Percentiles rank a stretch among this genome's conserved stretches.
Conservation (phyloP, 1,140 invertebrate genomes). For the Coptotermes formosanus region DNA sequence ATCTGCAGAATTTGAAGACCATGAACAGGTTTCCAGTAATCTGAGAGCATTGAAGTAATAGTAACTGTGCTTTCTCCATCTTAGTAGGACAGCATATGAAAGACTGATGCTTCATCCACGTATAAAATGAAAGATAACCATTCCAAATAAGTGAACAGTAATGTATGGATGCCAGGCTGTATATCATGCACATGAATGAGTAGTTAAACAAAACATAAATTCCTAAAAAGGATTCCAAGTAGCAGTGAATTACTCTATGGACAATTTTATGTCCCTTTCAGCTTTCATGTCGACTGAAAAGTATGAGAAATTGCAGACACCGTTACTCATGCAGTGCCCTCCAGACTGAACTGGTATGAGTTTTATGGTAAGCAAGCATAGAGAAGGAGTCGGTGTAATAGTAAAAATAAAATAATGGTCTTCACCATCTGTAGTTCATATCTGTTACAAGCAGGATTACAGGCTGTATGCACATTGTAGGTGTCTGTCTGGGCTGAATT, state of each 20-base stretch:
- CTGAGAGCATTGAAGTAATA: neutral
- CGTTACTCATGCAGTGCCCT: neutral
- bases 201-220: neutral
- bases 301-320: neutral
- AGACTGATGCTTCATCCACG: neutral
- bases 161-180: neutral
- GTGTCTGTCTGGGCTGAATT: neutral
- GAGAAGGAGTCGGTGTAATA: neutral
- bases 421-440: too few relatives aligned
- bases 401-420: neutral
- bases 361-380: neutral
- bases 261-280: neutral
- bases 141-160: neutral
- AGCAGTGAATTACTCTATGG: neutral
- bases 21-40: neutral
- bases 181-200: neutral
- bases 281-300: neutral
- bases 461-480: neutral
- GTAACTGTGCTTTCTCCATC: neutral
- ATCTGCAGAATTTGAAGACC: neutral
- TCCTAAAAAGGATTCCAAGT: neutral
- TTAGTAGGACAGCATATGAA: constrained; percentile 6
- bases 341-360: neutral
- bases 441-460: neutral
- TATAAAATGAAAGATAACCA: neutral